phyloP scores from a whole-genome alignment of 2,888 invertebrate genomes.

The Ornithoptera alexandrae region DNA sequence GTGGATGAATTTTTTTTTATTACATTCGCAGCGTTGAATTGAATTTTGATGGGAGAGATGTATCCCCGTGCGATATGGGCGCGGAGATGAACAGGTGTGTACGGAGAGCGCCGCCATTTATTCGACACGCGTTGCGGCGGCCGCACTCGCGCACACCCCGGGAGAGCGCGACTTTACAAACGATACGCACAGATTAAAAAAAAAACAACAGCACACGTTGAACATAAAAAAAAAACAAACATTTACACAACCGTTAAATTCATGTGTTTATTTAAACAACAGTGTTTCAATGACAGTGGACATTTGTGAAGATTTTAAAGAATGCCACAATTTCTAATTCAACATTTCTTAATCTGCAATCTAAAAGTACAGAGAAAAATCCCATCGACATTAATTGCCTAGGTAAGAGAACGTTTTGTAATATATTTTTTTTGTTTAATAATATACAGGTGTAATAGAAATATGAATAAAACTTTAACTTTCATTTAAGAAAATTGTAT shows the following conservation, averaged over 20 bases:
- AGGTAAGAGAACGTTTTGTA: constrained; percentile 19
- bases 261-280: constrained; percentile 1
- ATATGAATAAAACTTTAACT: constrained; percentile 7
- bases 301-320: constrained; percentile 18
- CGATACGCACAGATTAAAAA: constrained; percentile 13
- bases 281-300: constrained; percentile 8
- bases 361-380: constrained; percentile 2
- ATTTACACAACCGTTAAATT: not conserved
- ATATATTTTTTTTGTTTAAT: not conserved
- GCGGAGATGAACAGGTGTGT: constrained; percentile 55
- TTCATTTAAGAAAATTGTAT: constrained; percentile 10
- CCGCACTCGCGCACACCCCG: constrained; percentile 40
- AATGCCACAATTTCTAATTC: constrained; percentile 7
- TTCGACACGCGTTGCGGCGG: constrained; percentile 65
- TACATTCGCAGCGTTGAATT: constrained; percentile 34
- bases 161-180: constrained; percentile 40
- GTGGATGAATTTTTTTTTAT: constrained; percentile 31
- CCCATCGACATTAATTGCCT: constrained; percentile 4
- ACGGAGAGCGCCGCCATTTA: constrained; percentile 63
- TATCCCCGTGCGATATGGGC: constrained; percentile 45
- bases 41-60: constrained; percentile 32
- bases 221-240: not conserved
- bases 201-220: not conserved
- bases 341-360: not conserved
- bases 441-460: not conserved